Base-by-base conservation (phyloP, 2,113 vertebrate genomes). In the Dicaeum eximium region DNA sequence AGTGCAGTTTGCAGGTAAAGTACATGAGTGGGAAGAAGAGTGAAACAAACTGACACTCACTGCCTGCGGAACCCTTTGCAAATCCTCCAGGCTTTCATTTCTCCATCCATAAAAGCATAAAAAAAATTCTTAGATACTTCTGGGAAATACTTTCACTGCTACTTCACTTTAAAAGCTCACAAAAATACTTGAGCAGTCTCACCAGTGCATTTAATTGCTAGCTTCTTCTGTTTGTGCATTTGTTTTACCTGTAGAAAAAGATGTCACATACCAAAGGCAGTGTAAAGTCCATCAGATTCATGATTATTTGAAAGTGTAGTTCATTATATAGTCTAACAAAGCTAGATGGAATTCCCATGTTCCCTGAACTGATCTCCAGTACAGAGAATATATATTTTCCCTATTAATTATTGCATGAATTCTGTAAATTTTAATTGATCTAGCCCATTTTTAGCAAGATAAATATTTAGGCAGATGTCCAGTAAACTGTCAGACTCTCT, bases 1-100 rank as follows among this genome's bases (percentile, higher is more conserved):
- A 92, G 25, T 37, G 45, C 61, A 84, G 57, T 72, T 86, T 93
- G 67, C 40, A 94, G 92, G 83, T 96, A 87, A 92, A 95, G 89
- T 61, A 87, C 61, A 65, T 82, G 80, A 81, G 74, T 79, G 47
- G 70, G 91, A 84, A 91, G 80, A 93, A 57, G 45, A 84, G 47
- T 56, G 91, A 94, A 92, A 91, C 37, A 79, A 92, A 72, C 80
- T 64, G 73, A 89, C 74, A 60, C 60, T 89, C 50, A n/a, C 51
- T 94, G 89, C 48, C 44, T 89, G n/a, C 69, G 48, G 80, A 95
- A 73, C 40, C 45, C 73, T 92, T 75, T 65, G 81, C 30, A 47
- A 57, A 37, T 94, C 70, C 40, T 40, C 65, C 25, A 69, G 45
- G 53, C 62, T 93, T 92, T 91, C 33, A 80, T 86, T 72, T 95